Base-by-base conservation (phyloP, 2,888 invertebrate species). In the Octonoba sinensis region DNA sequence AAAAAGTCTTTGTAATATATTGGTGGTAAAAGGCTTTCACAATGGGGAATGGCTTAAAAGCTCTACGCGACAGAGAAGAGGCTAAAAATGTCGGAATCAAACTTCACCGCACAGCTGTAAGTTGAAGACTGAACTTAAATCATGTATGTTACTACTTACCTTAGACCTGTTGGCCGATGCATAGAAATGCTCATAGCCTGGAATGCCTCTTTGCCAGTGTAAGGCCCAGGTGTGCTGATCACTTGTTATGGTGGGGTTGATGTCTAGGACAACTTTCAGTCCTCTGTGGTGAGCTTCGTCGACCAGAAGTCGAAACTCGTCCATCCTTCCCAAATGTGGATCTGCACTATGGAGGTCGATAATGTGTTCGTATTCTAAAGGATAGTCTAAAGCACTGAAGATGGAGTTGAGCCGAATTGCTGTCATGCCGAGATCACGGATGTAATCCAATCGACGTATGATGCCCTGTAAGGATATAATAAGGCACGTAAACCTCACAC, bases 381-480 rank as follows among this genome's bases (percentile, higher is more conserved):
- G 95, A 87, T 94, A 94, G 83, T 93, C 90, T 18, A 90, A 87
- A 0, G 94, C 91, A 79, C 91, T 90, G 88, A 93, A 96, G 85
- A 96, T 93, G 0, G 95, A 95, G 87, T 95, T 96, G 0, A 96
- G 89, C 82, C 95, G 91, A 8, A 96, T 91, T 11, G 92, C 93
- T 59, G 91, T 91, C 0, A 93, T 92, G 0, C 94, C 93, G 27
- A 96, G 89, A 59, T 91, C 89, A 79, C 92, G 89, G 2, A 95
- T 89, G 86, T 95, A 95, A 85, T 93, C 92, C 22, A 93, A 88
- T 85, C 93, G 92, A 84, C 91, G 91, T 0, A 91, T 89, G 66
- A 96, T 90, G 0, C 96, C 96, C 85, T 76, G 71, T 3, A 49
- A 18, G 15, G 36, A 62, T 16, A 20, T 54, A 1, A 18, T 1